Conservation (phyloP, 2,113 vertebrate genomes). For the Cacatua alba region DNA sequence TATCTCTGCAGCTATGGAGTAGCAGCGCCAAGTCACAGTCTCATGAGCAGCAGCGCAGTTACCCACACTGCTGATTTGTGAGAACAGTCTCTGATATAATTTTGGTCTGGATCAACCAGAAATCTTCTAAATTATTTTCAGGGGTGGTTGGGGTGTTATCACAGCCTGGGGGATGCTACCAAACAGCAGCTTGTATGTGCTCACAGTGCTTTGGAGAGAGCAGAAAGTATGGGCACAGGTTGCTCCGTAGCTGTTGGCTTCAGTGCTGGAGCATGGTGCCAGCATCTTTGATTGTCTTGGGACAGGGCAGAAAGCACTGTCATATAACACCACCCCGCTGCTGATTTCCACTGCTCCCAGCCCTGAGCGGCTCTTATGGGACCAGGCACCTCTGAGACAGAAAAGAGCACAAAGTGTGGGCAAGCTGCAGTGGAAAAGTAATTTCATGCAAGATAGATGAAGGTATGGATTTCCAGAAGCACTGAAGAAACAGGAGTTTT, state of each 20-base stretch:
- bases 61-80: not conserved
- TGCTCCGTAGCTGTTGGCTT: accelerated
- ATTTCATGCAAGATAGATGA: not conserved
- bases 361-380: accelerated
- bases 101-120: not conserved
- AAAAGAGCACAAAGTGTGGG: not conserved
- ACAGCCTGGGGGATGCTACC: not conserved
- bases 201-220: not conserved
- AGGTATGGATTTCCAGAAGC: not conserved
- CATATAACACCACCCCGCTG: not conserved
- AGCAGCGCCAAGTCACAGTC: not conserved
- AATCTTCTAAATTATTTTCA: not conserved
- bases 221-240: accelerated
- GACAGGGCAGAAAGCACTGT: not conserved
- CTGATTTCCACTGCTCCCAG: not conserved
- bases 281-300: not conserved
- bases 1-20: not conserved
- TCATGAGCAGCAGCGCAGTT: not conserved
- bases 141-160: not conserved
- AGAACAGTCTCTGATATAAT: not conserved
- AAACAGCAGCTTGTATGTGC: not conserved
- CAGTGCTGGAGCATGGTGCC: accelerated
- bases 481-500: not conserved
- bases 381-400: not conserved
- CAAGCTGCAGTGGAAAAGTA: not conserved